Percentiles rank a stretch among this genome's conserved stretches.
These are phyloP conservation scores for Drosophila parvula DNA, from an alignment of 1,140 invertebrate genomes.

Conservation along the genomic window DNA sequence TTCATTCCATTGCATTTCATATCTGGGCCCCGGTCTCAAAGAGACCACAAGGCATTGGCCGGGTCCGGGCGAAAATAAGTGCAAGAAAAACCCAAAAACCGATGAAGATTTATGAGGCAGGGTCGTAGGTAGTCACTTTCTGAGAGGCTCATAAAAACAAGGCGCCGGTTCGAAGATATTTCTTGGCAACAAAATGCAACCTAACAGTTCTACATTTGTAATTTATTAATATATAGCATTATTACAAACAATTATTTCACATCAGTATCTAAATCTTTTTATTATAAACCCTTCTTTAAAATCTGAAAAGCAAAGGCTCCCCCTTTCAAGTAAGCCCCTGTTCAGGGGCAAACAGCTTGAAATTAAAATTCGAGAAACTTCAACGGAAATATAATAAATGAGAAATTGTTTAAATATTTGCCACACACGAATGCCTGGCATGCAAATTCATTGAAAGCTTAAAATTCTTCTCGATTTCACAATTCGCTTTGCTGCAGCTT, in stretches of 20 bases:
- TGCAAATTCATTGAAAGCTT: conserved; percentile 46
- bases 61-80: conserved; percentile 32
- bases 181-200: not conserved
- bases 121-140: conserved; percentile 24
- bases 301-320: not conserved
- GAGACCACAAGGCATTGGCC: conserved; percentile 51
- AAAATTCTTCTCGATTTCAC: conserved; percentile 48
- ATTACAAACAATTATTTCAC: too few relatives aligned
- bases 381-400: conserved; percentile 31
- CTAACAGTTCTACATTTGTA: too few relatives aligned
- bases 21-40: conserved; percentile 37
- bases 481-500: conserved; percentile 43
- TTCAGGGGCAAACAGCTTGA: not conserved
- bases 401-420: conserved; percentile 58
- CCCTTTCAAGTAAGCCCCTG: conserved; percentile 6
- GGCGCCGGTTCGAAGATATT: not conserved
- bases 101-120: conserved; percentile 32
- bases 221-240: too few relatives aligned
- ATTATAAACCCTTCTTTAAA: not conserved
- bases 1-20: conserved; percentile 60
- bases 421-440: conserved; percentile 49
- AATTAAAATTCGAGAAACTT: conserved; percentile 43
- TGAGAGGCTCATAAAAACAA: conserved; percentile 7
- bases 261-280: not conserved
- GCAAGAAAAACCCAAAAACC: conserved; percentile 10